phyloP scores from a whole-genome alignment of 2,797 vertebrate species.

The Syndactyla subalaris region DNA sequence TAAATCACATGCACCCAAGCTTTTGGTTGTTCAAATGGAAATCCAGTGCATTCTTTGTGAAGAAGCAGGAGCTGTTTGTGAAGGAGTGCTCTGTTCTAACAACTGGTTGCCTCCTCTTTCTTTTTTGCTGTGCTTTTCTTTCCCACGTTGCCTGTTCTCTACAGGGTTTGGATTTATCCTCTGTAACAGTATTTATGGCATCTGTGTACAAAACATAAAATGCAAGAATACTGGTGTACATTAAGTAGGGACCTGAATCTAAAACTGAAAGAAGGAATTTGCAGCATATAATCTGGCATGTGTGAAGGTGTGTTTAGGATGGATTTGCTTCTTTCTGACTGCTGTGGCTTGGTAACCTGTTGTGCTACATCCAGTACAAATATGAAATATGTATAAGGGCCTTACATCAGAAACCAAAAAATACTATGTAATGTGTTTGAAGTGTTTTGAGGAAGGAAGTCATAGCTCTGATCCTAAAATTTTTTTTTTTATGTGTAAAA shows the following conservation, averaged over 20 bases:
- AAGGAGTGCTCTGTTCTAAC: conserved; percentile 22
- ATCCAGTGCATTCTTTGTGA: neutral
- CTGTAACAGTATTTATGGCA: neutral
- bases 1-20: neutral
- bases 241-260: neutral
- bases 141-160: neutral
- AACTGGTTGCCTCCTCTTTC: neutral
- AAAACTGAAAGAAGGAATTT: neutral
- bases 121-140: neutral
- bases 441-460: neutral
- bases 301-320: neutral
- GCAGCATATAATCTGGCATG: neutral
- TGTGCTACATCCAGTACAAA: neutral
- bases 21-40: conserved; percentile 47
- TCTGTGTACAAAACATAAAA: neutral
- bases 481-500: neutral
- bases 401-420: neutral
- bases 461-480: neutral
- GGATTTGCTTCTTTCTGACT: neutral
- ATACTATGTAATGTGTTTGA: neutral
- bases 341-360: neutral
- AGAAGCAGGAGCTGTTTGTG: neutral
- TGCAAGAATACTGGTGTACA: neutral
- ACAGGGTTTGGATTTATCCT: neutral
- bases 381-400: neutral